Percentiles rank a stretch among this genome's conserved stretches.
These are phyloP conservation scores for Rhamphomyia laevipes DNA, from an alignment of 2,888 invertebrate species.

Conservation along the genomic window DNA sequence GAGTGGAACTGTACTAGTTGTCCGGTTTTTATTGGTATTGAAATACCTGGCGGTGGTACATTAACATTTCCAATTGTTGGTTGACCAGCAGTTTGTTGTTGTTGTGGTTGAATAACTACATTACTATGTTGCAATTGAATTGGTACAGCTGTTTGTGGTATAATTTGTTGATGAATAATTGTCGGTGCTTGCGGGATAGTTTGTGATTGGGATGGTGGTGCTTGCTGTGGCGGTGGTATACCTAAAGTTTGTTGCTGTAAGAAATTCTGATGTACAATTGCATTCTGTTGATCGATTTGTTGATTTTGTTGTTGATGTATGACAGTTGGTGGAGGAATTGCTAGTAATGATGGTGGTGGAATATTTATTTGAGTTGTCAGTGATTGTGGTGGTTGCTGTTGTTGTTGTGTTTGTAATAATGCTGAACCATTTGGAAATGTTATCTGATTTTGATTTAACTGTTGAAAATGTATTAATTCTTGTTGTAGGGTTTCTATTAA, in stretches of 20 bases:
- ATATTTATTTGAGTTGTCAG: not conserved
- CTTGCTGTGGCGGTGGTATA: slow-evolving; percentile 13
- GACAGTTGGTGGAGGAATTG: slow-evolving; percentile 18
- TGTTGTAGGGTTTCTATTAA: slow-evolving; percentile 65
- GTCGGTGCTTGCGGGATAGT: slow-evolving; percentile 12
- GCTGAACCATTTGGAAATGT: not conserved
- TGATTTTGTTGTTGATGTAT: slow-evolving; percentile 7
- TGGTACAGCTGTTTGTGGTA: slow-evolving; percentile 17
- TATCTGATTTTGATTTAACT: slow-evolving; percentile 11
- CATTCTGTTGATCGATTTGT: slow-evolving; percentile 10
- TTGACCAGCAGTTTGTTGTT: slow-evolving; percentile 4
- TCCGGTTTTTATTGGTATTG: slow-evolving; percentile 15
- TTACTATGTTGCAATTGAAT: slow-evolving; percentile 20
- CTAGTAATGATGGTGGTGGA: slow-evolving; percentile 17
- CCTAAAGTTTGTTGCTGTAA: slow-evolving; percentile 14
- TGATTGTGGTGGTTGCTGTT: slow-evolving; percentile 10
- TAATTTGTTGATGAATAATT: slow-evolving; percentile 20
- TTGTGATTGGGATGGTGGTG: slow-evolving; percentile 10
- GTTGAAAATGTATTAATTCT: slow-evolving; percentile 33
- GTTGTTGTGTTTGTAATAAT: slow-evolving; percentile 9
- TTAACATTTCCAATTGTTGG: slow-evolving; percentile 16
- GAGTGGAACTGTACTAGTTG: slow-evolving; percentile 15
- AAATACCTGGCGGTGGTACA: slow-evolving; percentile 15
- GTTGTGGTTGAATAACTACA: slow-evolving; percentile 19
- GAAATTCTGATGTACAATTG: slow-evolving; percentile 9